Evolutionary conservation across 1,140 invertebrate species (phyloP).

Genomic region (Octopus bimaculoides): DNA sequence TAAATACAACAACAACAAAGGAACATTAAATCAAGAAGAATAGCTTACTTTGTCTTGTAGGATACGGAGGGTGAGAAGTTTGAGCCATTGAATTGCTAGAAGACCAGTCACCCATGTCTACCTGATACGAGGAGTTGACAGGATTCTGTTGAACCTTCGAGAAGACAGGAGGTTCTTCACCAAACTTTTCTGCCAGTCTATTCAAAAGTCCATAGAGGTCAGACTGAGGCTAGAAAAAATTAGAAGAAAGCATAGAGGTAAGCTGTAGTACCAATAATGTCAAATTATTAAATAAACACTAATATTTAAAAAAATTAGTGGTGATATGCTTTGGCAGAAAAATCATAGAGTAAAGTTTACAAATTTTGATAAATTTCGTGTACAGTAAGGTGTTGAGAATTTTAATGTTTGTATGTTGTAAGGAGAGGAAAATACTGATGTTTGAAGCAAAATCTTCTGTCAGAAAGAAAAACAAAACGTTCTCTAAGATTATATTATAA

Average conservation of each 20-base stretch:
- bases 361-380: too few relatives aligned
- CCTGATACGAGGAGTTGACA: conserved; percentile 39
- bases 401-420: too few relatives aligned
- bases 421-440: too few relatives aligned
- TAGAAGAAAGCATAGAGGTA: neutral
- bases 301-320: too few relatives aligned
- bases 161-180: conserved; percentile 90
- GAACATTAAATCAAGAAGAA: neutral
- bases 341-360: too few relatives aligned
- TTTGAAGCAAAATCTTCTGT: too few relatives aligned
- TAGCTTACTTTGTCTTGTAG: conserved; percentile 16
- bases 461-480: too few relatives aligned
- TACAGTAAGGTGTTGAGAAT: too few relatives aligned
- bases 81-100: neutral
- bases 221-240: conserved; percentile 67
- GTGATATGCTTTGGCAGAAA: too few relatives aligned
- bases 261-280: too few relatives aligned
- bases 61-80: conserved; percentile 15
- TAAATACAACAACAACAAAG: neutral
- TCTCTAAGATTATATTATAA: too few relatives aligned
- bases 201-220: conserved; percentile 84
- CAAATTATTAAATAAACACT: too few relatives aligned
- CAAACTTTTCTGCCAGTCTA: conserved; percentile 89
- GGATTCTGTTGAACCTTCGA: conserved; percentile 22
- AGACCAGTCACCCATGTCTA: neutral